Evolutionary conservation across 2,797 vertebrate genomes (phyloP).

Genomic region (Betta splendens): DNA sequence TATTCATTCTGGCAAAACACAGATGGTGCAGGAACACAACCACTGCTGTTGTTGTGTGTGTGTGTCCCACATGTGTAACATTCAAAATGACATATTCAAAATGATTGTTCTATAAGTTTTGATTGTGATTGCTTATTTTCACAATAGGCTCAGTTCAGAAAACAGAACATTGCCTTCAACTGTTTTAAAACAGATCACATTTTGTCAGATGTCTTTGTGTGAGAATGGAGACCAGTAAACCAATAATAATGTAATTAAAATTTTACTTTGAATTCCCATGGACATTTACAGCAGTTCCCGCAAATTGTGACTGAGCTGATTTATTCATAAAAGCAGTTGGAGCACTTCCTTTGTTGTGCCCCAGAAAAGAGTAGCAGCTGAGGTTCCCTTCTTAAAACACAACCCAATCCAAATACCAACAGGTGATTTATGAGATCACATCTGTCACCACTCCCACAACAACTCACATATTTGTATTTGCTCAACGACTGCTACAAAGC

Average conservation of each 20-base stretch:
- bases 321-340: neutral
- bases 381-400: neutral
- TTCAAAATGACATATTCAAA: too few species aligned
- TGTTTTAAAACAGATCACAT: neutral
- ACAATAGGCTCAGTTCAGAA: too few species aligned
- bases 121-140: too few species aligned
- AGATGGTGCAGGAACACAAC: slow-evolving; percentile 36
- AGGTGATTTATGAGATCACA: neutral
- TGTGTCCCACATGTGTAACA: slow-evolving; percentile 4
- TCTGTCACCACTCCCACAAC: too few species aligned
- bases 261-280: neutral
- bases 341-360: neutral
- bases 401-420: neutral
- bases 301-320: neutral
- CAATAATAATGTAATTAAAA: neutral
- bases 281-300: neutral
- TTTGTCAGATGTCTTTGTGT: neutral
- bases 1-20: slow-evolving; percentile 24
- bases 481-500: too few species aligned
- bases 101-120: too few species aligned
- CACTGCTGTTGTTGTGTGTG: slow-evolving; percentile 12
- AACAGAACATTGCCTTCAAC: too few species aligned
- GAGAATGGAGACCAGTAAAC: neutral
- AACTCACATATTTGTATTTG: too few species aligned
- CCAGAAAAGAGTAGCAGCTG: too few species aligned